Conservation (phyloP, 2,888 invertebrate genomes). For the Odontomyia ornata region DNA sequence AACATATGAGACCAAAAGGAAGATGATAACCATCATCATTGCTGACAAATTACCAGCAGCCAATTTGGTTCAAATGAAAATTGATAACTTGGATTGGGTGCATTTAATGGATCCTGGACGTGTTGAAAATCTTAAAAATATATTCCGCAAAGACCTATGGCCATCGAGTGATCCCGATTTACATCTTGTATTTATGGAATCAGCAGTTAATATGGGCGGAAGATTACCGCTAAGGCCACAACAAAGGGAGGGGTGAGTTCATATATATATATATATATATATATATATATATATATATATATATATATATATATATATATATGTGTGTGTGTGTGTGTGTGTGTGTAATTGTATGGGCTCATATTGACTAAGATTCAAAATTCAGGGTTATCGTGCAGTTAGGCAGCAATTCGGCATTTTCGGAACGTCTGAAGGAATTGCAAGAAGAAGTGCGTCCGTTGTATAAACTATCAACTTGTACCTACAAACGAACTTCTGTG, state of each 20-base stretch:
- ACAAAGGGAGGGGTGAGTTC: constrained; percentile 86
- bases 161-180: constrained; percentile 76
- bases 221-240: constrained; percentile 82
- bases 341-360: too few relatives aligned
- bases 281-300: too few relatives aligned
- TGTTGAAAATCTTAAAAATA: constrained; percentile 78
- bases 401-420: constrained; percentile 80
- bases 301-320: too few relatives aligned
- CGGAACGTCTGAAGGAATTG: constrained; percentile 64
- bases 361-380: too few relatives aligned
- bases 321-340: too few relatives aligned
- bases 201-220: constrained; percentile 86
- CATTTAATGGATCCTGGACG: constrained; percentile 81
- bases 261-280: too few relatives aligned
- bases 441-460: constrained; percentile 84
- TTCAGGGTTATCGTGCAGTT: constrained; percentile 78
- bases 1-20: constrained; percentile 78
- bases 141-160: constrained; percentile 83
- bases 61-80: constrained; percentile 85
- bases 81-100: constrained; percentile 88
- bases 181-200: constrained; percentile 84
- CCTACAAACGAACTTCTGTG: constrained; percentile 86
- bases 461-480: constrained; percentile 80
- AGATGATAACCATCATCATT: constrained; percentile 72
- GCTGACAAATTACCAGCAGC: constrained; percentile 74